These are phyloP conservation scores for Eupithecia centaureata DNA, from an alignment of 2,888 invertebrate genomes.

Conservation along the genomic window DNA sequence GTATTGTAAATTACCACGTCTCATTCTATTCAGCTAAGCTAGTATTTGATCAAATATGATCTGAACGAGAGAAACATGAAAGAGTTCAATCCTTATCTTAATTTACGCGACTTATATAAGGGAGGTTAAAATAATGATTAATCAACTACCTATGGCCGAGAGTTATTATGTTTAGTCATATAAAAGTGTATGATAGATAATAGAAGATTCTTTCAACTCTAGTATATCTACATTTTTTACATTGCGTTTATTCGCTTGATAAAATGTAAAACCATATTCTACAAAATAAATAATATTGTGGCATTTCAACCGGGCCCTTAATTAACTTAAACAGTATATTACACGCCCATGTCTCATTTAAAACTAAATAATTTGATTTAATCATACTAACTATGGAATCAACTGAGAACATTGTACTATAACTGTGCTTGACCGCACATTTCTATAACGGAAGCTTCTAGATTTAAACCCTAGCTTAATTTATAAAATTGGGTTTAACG, in stretches of 20 bases:
- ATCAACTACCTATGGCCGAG: not conserved
- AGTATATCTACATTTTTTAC: not conserved
- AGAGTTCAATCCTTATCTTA: too few relatives aligned
- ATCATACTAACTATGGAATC: constrained; percentile 41
- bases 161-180: not conserved
- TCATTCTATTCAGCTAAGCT: too few relatives aligned
- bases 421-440: constrained; percentile 20
- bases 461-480: constrained; percentile 24
- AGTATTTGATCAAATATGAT: too few relatives aligned
- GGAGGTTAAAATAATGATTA: not conserved
- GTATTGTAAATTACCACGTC: too few relatives aligned
- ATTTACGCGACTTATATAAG: too few relatives aligned
- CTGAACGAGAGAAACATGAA: too few relatives aligned
- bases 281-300: constrained; percentile 10
- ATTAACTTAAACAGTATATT: constrained; percentile 20
- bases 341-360: constrained; percentile 20
- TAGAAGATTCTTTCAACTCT: not conserved
- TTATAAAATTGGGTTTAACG: constrained; percentile 20
- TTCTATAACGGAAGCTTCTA: constrained; percentile 22
- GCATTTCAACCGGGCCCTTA: constrained; percentile 2
- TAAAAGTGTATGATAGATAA: not conserved
- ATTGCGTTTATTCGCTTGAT: not conserved
- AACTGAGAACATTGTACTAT: constrained; percentile 41
- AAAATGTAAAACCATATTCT: constrained; percentile 4
- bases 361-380: constrained; percentile 33